Evolutionary conservation across 2,113 vertebrate species (phyloP).

Genomic region (Bujurquina vittata): DNA sequence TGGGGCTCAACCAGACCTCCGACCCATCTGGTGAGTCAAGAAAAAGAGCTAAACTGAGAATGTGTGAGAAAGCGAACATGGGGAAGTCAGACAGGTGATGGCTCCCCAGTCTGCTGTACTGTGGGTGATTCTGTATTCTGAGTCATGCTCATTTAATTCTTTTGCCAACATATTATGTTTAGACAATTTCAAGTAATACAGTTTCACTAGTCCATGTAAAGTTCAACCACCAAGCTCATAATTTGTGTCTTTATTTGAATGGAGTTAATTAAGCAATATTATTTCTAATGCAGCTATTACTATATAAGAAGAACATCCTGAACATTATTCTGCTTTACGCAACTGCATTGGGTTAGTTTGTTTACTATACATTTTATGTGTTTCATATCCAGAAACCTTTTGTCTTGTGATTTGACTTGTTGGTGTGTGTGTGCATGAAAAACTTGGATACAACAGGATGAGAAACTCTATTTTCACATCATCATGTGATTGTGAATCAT

Average conservation of each 20-base stretch:
- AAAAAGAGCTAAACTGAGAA: neutral
- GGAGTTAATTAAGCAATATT: neutral
- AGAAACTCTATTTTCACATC: neutral
- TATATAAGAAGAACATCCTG: neutral
- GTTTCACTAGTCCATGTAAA: too few species aligned
- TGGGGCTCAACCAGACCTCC: neutral
- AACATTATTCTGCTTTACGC: neutral
- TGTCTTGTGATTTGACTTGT: too few species aligned
- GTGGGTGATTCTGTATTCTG: neutral
- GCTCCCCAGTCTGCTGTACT: neutral
- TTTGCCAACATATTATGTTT: neutral
- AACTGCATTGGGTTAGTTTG: neutral
- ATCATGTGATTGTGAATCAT: neutral
- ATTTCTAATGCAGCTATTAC: neutral
- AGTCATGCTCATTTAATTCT: neutral
- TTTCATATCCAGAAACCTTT: neutral
- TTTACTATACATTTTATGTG: neutral
- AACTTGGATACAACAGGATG: too few species aligned
- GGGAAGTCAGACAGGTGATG: neutral
- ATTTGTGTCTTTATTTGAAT: neutral
- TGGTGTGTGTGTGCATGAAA: too few species aligned
- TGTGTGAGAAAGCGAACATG: neutral
- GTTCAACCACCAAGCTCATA: neutral
- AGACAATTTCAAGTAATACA: neutral
- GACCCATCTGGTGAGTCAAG: conserved; percentile 24